Evolutionary conservation across 2,888 invertebrate species (phyloP).

Genomic region (Ormyrus rosae): DNA sequence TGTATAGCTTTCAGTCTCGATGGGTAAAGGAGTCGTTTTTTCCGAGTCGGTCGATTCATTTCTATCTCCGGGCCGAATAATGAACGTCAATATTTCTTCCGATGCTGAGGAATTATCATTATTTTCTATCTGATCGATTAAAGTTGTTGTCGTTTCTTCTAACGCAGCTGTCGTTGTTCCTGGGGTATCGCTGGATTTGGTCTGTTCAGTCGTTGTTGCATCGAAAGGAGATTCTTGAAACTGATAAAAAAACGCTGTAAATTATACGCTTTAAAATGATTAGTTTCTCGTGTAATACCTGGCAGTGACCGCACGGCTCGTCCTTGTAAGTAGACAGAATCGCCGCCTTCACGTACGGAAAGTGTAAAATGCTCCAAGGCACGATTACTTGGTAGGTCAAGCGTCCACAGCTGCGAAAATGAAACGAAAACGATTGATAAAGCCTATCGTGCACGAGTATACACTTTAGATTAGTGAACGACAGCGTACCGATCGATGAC

Average conservation of each 20-base stretch:
- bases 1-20: slow-evolving; percentile 10
- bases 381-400: slow-evolving; percentile 72
- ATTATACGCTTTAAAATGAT: neutral
- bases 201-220: neutral
- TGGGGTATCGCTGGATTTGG: neutral
- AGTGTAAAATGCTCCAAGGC: slow-evolving; percentile 73
- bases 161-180: neutral
- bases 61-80: neutral
- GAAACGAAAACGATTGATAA: no score
- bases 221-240: slow-evolving; percentile 24
- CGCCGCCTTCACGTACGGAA: slow-evolving; percentile 74
- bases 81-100: slow-evolving; percentile 15
- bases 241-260: neutral
- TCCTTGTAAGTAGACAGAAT: slow-evolving; percentile 72
- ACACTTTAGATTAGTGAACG: neutral
- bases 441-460: neutral
- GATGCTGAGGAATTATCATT: neutral
- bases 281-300: slow-evolving; percentile 49
- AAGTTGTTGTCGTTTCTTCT: slow-evolving; percentile 2
- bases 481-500: slow-evolving; percentile 65
- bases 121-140: neutral
- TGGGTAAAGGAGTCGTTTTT: no score
- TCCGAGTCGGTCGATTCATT: no score
- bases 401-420: slow-evolving; percentile 68
- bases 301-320: slow-evolving; percentile 72